Conservation (phyloP, 2,797 vertebrate species). For the Thunnus albacares region DNA sequence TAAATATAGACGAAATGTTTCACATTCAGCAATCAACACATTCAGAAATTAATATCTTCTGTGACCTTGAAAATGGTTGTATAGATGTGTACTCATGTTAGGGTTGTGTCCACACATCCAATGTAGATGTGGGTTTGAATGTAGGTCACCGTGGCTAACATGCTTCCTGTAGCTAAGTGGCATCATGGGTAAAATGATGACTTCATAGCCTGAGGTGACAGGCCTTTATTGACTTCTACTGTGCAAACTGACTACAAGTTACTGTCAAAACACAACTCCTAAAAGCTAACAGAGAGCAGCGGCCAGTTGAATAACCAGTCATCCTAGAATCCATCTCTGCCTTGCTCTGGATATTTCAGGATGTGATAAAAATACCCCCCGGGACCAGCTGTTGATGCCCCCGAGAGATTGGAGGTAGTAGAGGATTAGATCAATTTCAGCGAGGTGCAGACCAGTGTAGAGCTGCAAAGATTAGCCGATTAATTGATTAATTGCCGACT, state of each 20-base stretch:
- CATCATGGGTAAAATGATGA: not conserved
- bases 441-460: not conserved
- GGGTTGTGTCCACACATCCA: not conserved
- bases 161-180: conserved; percentile 37
- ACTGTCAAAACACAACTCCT: conserved; percentile 26
- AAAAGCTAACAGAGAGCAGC: conserved; percentile 14
- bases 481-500: too few relatives aligned
- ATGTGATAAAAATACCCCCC: conserved; percentile 82
- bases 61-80: not conserved
- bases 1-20: not conserved
- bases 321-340: conserved; percentile 44
- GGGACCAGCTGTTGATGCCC: conserved; percentile 66
- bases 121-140: conserved; percentile 35
- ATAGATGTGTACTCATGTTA: not conserved
- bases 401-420: conserved; percentile 25
- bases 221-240: conserved; percentile 37
- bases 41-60: not conserved
- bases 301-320: conserved; percentile 48
- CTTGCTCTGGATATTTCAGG: conserved; percentile 75
- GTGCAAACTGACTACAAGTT: conserved; percentile 38
- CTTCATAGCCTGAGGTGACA: conserved; percentile 10
- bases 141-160: conserved; percentile 53
- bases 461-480: too few relatives aligned
- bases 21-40: not conserved
- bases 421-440: conserved; percentile 11